Evolutionary conservation across 2,888 invertebrate species (phyloP).

Genomic region (Xylota segnis): DNA sequence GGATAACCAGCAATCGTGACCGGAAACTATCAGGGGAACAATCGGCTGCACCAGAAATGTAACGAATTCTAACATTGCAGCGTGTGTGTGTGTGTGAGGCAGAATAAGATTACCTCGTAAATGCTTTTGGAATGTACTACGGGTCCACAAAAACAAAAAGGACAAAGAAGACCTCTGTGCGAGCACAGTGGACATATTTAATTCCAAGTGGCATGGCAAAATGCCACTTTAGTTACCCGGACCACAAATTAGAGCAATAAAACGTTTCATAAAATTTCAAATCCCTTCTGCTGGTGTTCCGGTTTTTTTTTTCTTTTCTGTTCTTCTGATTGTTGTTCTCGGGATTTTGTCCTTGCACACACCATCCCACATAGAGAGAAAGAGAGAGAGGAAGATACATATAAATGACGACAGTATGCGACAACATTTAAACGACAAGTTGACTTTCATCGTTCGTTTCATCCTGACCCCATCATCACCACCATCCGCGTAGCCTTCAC

Average conservation of each 20-base stretch:
- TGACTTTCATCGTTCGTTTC: slow-evolving; percentile 68
- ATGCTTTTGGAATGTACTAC: slow-evolving; percentile 41
- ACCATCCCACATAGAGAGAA: no score
- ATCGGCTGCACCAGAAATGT: slow-evolving; percentile 69
- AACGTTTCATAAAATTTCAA: slow-evolving; percentile 83
- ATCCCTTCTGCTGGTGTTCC: slow-evolving; percentile 76
- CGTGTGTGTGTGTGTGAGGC: slow-evolving; percentile 40
- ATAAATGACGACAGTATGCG: slow-evolving; percentile 10
- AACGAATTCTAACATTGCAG: slow-evolving; percentile 59
- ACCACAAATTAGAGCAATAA: slow-evolving; percentile 84
- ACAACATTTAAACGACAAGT: slow-evolving; percentile 68
- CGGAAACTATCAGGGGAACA: slow-evolving; percentile 68
- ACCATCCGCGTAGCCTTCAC: slow-evolving; percentile 51
- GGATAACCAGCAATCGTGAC: slow-evolving; percentile 34
- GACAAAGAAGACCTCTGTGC: slow-evolving; percentile 9
- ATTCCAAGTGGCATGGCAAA: slow-evolving; percentile 80
- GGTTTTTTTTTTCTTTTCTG: slow-evolving; percentile 53
- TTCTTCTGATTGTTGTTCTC: slow-evolving; percentile 64
- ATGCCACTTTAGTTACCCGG: slow-evolving; percentile 81
- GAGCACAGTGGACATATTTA: slow-evolving; percentile 66
- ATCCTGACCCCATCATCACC: slow-evolving; percentile 57
- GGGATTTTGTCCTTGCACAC: slow-evolving; percentile 34
- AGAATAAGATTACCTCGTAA: slow-evolving; percentile 57
- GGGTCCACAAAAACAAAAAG: slow-evolving; percentile 23
- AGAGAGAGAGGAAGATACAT: no score